These are phyloP conservation scores for Ametastegia equiseti DNA, from an alignment of 2,888 invertebrate species.

Conservation along the genomic window DNA sequence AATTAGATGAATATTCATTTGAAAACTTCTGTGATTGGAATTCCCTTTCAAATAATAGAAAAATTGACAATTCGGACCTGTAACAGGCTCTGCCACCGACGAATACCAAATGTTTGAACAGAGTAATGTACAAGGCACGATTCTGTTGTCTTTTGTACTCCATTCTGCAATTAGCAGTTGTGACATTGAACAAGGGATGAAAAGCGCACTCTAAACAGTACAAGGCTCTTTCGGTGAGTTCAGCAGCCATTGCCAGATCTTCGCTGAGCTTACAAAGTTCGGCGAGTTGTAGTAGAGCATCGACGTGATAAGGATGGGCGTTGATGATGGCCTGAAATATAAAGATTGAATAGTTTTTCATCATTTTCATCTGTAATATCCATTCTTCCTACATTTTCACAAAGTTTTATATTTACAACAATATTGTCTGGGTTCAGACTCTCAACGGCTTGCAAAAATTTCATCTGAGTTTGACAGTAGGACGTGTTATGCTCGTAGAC, in stretches of 20 bases:
- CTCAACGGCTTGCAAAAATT: constrained; percentile 88
- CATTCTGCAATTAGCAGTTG: constrained; percentile 85
- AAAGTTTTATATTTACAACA: constrained; percentile 77
- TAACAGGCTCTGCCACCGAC: constrained; percentile 89
- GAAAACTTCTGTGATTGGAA: neutral
- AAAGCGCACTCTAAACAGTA: constrained; percentile 87
- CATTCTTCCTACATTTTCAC: neutral
- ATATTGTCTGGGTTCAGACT: constrained; percentile 88
- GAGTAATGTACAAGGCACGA: constrained; percentile 86
- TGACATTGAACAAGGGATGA: constrained; percentile 88
- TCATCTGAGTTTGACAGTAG: constrained; percentile 86
- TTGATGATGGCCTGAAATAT: constrained; percentile 81
- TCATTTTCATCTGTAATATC: neutral
- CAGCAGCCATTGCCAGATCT: constrained; percentile 87
- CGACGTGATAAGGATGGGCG: constrained; percentile 88
- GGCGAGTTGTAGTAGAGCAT: constrained; percentile 87
- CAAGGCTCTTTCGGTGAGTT: constrained; percentile 87
- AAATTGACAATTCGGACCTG: constrained; percentile 61
- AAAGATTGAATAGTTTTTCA: neutral
- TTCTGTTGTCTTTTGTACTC: constrained; percentile 91
- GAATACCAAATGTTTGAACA: constrained; percentile 89
- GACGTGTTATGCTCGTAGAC: constrained; percentile 85
- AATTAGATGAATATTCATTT: no score
- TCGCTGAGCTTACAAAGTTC: constrained; percentile 89
- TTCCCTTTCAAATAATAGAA: neutral